Evolutionary conservation across 1,140 invertebrate species (phyloP), one percentile per base, ranked within the genome.

Genomic region (Cheumatopsyche charites): DNA sequence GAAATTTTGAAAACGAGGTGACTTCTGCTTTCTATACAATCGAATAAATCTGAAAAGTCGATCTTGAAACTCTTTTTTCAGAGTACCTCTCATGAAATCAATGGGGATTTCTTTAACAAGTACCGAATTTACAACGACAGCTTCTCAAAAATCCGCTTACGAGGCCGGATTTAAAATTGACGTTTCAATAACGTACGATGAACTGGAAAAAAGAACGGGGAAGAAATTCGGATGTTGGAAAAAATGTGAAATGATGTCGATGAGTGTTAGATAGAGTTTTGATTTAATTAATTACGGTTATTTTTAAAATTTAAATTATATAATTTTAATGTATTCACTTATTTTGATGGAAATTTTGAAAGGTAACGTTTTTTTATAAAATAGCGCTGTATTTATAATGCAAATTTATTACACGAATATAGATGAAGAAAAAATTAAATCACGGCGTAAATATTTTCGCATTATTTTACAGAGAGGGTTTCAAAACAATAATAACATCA

Each of bases 1-100:
- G 73, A 75, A 52, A 70, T 75, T n/a, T 63, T 75, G 61, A 1
- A 12, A 15, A 13, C 61, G 9, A 72, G 73, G 73, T 71, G 61
- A 49, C 29, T 36, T 36, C 9, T 36, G 3, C 29, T 4, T 36
- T 4, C 3, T 36, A 36, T 9, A 36, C 9, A 36, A 4, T 36
- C 29, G 12, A 23, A 15, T n/a, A 4, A 23, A 23, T 61, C 21
- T 21, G 4, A 63, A 4, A 36, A 36, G 3, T 36, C 29, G 3
- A 36, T 36, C 29, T 36, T 36, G 9, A 36, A 36, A 9, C 29
- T 9, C 29, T 36, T 9, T 3, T 68, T 74, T 45, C 26, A 74
- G 73, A 29, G 26, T 63, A 29, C 62, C 47, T 6, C 23, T 74
- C 11, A 71, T 69, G 41, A 74, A 71, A 52, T 47, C 69, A 1